A percentile compares a stretch with the other conserved stretches of the same genome.
Conservation (phyloP, 2,888 invertebrate species). For the Mylabris sibirica region DNA sequence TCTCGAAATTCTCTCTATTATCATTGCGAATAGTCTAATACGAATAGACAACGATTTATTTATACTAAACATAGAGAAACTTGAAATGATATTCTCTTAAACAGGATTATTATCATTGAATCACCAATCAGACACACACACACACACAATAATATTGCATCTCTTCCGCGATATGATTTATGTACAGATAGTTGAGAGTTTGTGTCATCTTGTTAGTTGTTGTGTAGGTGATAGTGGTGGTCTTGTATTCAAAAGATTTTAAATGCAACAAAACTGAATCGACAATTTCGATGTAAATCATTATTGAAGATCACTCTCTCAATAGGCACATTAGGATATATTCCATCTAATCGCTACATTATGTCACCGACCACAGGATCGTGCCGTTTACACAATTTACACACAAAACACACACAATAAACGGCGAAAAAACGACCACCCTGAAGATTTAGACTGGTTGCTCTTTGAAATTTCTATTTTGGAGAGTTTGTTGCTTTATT, state of each 20-base stretch:
- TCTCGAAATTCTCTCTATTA: slow-evolving; percentile 26
- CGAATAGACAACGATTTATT: slow-evolving; percentile 14
- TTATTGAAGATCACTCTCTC: neutral
- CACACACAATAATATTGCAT: neutral
- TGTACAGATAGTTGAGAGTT: slow-evolving; percentile 30
- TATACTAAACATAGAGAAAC: neutral
- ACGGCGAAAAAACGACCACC: slow-evolving; percentile 23
- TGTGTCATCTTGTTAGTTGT: slow-evolving; percentile 26
- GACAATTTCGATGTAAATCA: neutral
- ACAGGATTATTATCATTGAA: neutral
- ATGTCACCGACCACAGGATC: slow-evolving; percentile 27
- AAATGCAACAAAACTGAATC: neutral
- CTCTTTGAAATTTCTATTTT: neutral
- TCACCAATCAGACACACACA: neutral
- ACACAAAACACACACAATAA: neutral
- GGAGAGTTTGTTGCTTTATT: neutral
- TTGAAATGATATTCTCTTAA: neutral
- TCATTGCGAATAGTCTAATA: slow-evolving; percentile 24
- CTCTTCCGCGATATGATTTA: slow-evolving; percentile 37
- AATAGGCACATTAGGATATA: slow-evolving; percentile 28
- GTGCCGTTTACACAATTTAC: slow-evolving; percentile 28
- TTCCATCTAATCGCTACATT: slow-evolving; percentile 29
- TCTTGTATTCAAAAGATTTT: neutral
- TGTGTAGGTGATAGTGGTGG: slow-evolving; percentile 23
- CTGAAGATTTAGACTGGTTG: slow-evolving; percentile 3